phyloP scores from a whole-genome alignment of 2,113 vertebrate species.

The Oenanthe oenanthe region DNA sequence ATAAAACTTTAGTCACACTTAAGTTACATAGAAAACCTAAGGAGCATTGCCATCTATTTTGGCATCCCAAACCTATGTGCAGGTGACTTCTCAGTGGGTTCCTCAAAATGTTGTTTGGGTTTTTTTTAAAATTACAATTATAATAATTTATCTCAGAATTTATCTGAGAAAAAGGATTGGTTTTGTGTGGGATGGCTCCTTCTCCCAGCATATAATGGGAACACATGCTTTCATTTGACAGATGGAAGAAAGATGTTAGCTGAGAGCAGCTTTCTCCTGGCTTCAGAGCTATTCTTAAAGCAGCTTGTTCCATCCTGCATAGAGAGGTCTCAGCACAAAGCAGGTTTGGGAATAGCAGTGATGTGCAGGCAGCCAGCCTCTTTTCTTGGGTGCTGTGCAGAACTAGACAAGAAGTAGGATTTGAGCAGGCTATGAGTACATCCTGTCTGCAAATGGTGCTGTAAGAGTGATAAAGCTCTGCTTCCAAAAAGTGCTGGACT shows the following conservation, averaged over 20 bases:
- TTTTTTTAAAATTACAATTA: background rate
- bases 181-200: constrained; percentile 30
- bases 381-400: background rate
- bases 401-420: background rate
- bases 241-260: constrained; percentile 47
- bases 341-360: background rate
- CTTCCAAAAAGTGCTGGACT: constrained; percentile 17
- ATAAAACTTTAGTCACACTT: background rate
- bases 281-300: constrained; percentile 45
- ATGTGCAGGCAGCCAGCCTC: background rate
- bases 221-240: constrained; percentile 53
- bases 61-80: background rate
- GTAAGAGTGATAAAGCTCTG: background rate
- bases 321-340: background rate
- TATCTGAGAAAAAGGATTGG: background rate
- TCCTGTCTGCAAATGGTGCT: background rate
- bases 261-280: constrained; percentile 34
- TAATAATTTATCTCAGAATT: background rate
- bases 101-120: background rate
- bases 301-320: constrained; percentile 31
- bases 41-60: background rate
- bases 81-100: background rate
- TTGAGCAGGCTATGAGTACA: background rate
- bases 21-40: background rate
- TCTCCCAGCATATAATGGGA: background rate